Evolutionary conservation across 1,140 invertebrate species (phyloP).

Genomic region (Adelges cooleyi): DNA sequence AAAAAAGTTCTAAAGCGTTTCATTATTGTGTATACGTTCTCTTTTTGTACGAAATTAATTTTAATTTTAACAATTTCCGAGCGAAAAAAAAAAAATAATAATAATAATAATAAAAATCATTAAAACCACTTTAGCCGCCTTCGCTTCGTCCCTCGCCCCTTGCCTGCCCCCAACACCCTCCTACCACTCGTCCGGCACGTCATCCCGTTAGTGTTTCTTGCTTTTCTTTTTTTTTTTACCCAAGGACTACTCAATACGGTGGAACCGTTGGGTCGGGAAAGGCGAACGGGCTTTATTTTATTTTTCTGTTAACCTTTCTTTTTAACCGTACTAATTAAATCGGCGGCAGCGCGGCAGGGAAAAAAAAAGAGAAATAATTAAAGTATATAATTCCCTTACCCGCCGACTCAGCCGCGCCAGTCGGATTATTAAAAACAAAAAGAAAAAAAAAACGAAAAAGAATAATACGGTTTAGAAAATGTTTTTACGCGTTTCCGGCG

Average conservation of each 20-base stretch:
- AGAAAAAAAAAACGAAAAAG: constrained; percentile 18
- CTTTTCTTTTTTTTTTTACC: background rate
- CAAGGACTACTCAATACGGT: too few species aligned
- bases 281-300: constrained; percentile 5
- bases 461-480: constrained; percentile 28
- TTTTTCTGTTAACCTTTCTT: constrained; percentile 29
- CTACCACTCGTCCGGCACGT: too few species aligned
- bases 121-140: constrained; percentile 23
- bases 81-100: background rate
- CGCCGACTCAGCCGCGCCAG: background rate
- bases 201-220: too few species aligned
- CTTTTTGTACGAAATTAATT: constrained; percentile 27
- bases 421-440: constrained; percentile 26
- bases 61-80: constrained; percentile 29
- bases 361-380: constrained; percentile 24
- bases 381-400: constrained; percentile 25
- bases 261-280: background rate
- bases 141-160: background rate
- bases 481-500: constrained; percentile 19
- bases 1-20: constrained; percentile 27
- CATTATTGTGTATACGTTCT: constrained; percentile 23
- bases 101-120: constrained; percentile 12
- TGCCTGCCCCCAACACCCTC: background rate
- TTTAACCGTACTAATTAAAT: constrained; percentile 29
- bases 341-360: constrained; percentile 9